phyloP scores from a whole-genome alignment of 2,888 invertebrate genomes.

The Schizotus pectinicornis region DNA sequence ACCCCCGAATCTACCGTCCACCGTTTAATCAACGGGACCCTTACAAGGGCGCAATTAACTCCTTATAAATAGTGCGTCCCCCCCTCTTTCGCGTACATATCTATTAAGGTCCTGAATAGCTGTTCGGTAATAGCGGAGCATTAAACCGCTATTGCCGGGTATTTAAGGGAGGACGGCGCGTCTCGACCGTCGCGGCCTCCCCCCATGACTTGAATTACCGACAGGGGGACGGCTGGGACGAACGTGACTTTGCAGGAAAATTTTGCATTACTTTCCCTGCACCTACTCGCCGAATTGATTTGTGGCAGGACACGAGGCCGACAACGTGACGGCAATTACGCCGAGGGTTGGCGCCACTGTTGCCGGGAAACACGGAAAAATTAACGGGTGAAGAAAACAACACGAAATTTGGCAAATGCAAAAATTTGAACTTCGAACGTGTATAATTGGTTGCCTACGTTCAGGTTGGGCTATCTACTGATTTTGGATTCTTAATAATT shows the following conservation, averaged over 20 bases:
- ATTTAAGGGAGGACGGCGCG: constrained; percentile 26
- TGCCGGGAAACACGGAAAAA: no score
- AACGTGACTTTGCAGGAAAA: constrained; percentile 4
- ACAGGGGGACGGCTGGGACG: neutral
- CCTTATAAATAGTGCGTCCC: constrained; percentile 22
- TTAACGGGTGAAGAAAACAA: no score
- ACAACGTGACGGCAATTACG: no score
- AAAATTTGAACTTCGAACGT: no score
- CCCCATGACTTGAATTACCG: constrained; percentile 9
- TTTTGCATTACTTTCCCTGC: constrained; percentile 6
- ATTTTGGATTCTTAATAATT: no score
- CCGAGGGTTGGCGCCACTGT: no score
- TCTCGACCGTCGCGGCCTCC: constrained; percentile 9
- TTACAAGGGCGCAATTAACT: constrained; percentile 27
- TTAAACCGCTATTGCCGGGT: constrained; percentile 35
- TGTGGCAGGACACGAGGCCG: neutral
- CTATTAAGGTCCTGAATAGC: constrained; percentile 30
- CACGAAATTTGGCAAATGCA: no score
- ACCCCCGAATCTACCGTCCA: no score
- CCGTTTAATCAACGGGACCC: constrained; percentile 13
- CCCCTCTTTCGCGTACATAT: constrained; percentile 30
- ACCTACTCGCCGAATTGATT: neutral
- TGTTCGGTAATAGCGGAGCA: constrained; percentile 31
- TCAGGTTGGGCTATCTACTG: no score
- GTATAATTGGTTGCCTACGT: no score